Conservation (phyloP, 2,113 vertebrate species). For the Tenebrosternarchus preto region DNA sequence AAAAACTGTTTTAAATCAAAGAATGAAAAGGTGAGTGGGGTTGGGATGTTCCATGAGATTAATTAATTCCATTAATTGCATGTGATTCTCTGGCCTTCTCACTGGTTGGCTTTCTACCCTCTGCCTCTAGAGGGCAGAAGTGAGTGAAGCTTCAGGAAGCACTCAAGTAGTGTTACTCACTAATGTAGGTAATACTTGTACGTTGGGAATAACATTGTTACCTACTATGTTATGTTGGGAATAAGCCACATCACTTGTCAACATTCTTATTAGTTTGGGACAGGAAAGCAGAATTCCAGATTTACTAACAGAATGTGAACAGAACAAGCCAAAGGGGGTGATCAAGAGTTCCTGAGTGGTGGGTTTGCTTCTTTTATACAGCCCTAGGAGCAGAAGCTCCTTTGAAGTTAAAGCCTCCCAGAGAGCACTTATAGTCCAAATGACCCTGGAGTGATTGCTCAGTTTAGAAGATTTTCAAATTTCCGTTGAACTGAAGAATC, state of each 20-base stretch:
- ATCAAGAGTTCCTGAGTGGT: background rate
- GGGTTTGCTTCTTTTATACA: background rate
- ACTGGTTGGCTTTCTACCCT: background rate
- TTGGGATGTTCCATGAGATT: too few relatives aligned
- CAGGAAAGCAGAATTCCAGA: background rate
- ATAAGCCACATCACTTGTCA: background rate
- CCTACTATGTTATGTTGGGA: background rate
- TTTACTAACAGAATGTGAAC: background rate
- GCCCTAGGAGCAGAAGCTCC: conserved; percentile 11
- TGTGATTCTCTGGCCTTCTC: background rate
- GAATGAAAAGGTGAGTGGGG: background rate
- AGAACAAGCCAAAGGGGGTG: background rate
- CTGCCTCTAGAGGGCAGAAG: conserved; percentile 35
- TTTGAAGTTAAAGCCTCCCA: conserved; percentile 54
- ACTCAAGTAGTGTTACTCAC: background rate
- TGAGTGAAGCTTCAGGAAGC: conserved; percentile 15
- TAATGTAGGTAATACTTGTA: background rate
- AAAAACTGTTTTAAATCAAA: background rate
- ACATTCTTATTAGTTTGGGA: background rate
- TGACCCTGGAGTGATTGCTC: too few relatives aligned
- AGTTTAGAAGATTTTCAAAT: too few relatives aligned
- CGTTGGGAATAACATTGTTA: background rate
- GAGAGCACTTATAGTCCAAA: too few relatives aligned
- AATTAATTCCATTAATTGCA: too few relatives aligned
- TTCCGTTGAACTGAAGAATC: too few relatives aligned